Evolutionary conservation across 2,888 invertebrate species (phyloP).

Genomic region (Cataglyphis altisquamis): DNA sequence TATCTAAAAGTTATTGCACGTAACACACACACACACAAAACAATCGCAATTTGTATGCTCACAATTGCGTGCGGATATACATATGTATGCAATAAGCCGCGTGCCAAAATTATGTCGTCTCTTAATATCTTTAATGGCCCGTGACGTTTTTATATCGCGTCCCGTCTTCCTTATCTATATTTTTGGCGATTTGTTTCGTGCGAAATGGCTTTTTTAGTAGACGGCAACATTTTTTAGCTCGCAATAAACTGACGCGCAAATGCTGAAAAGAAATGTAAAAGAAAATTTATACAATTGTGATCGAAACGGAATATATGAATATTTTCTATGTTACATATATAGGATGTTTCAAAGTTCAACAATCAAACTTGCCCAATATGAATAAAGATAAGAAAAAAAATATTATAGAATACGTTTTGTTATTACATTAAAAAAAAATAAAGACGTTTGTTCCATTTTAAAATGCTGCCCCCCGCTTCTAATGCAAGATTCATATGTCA

Average conservation of each 20-base stretch:
- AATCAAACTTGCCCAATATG: no score
- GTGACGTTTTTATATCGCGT: conserved; percentile 28
- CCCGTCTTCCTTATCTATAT: neutral
- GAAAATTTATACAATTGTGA: neutral
- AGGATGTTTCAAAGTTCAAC: neutral
- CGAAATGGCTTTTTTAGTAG: neutral
- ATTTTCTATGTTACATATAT: neutral
- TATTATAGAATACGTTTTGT: no score
- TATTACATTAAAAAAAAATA: no score
- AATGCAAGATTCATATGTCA: neutral
- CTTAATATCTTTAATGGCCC: conserved; percentile 52
- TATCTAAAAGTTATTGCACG: conserved; percentile 65
- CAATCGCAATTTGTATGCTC: conserved; percentile 35
- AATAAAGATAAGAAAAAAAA: no score
- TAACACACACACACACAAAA: conserved; percentile 28
- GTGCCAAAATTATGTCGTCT: conserved; percentile 84
- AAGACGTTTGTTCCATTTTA: no score
- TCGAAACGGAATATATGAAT: neutral
- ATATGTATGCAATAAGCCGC: conserved; percentile 78
- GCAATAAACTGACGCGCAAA: neutral
- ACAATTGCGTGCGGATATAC: conserved; percentile 58
- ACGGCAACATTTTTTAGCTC: neutral
- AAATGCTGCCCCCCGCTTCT: no score
- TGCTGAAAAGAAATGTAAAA: neutral
- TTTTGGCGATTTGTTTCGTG: neutral